These are phyloP conservation scores for Andrena camellia DNA, from an alignment of 2,888 invertebrate species.

Conservation along the genomic window DNA sequence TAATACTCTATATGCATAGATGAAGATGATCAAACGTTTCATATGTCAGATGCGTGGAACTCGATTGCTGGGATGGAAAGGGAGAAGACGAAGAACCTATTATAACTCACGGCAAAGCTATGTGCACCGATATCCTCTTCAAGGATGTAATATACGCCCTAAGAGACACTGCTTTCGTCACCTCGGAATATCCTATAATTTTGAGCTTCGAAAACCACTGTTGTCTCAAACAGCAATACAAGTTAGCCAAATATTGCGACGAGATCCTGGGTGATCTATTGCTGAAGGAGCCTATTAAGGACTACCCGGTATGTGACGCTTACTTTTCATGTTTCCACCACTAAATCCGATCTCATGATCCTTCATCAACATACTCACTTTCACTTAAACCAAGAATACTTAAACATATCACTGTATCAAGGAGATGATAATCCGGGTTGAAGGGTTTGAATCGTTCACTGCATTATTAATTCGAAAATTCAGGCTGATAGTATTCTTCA, in stretches of 20 bases:
- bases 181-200: constrained; percentile 89
- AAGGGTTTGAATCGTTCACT: too few species aligned
- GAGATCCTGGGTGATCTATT: constrained; percentile 90
- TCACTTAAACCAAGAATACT: not conserved
- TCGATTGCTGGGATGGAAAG: constrained; percentile 91
- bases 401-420: not conserved
- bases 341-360: not conserved
- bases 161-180: constrained; percentile 89
- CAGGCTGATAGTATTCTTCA: too few species aligned
- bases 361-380: not conserved
- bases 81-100: constrained; percentile 90
- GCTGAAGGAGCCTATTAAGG: constrained; percentile 87
- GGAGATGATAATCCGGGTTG: too few species aligned
- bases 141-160: constrained; percentile 89
- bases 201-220: constrained; percentile 91
- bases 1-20: too few species aligned
- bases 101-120: constrained; percentile 91
- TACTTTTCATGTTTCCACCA: not conserved
- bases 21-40: not conserved
- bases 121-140: constrained; percentile 90
- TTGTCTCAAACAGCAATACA: constrained; percentile 88
- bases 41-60: constrained; percentile 88
- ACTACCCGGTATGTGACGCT: constrained; percentile 86
- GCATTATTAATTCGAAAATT: too few species aligned
- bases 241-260: constrained; percentile 90